Conservation (phyloP, 2,113 vertebrate species). For the Pionites leucogaster region DNA sequence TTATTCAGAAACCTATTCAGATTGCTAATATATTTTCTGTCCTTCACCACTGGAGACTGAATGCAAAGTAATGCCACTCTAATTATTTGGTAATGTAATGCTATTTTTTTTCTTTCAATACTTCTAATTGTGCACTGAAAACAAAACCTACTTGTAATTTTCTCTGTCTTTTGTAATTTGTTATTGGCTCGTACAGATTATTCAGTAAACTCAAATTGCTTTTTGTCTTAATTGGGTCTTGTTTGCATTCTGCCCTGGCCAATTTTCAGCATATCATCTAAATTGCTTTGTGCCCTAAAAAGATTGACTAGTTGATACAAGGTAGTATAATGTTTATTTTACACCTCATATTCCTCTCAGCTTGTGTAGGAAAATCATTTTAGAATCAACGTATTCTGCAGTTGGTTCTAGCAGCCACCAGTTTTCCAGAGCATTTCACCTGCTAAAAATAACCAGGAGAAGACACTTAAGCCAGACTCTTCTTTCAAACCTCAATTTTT, state of each 20-base stretch:
- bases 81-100: not conserved
- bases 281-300: not conserved
- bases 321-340: constrained; percentile 3
- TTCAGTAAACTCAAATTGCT: not conserved
- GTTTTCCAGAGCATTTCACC: not conserved
- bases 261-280: constrained; percentile 18
- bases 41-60: not conserved
- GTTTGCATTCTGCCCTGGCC: not conserved
- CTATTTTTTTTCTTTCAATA: not conserved
- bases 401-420: not conserved
- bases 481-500: not conserved
- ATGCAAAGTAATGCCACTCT: not conserved
- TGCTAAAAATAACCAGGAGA: not conserved
- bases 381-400: not conserved
- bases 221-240: constrained; percentile 32
- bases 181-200: constrained; percentile 12
- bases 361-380: not conserved
- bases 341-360: not conserved
- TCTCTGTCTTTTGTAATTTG: not conserved
- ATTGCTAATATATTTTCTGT: not conserved
- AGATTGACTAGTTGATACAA: not conserved
- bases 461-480: not conserved
- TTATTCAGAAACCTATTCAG: not conserved
- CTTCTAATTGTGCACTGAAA: not conserved
- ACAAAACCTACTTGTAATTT: not conserved